Conservation (phyloP, 2,797 vertebrate genomes). For the Hephaestus fuliginosus region DNA sequence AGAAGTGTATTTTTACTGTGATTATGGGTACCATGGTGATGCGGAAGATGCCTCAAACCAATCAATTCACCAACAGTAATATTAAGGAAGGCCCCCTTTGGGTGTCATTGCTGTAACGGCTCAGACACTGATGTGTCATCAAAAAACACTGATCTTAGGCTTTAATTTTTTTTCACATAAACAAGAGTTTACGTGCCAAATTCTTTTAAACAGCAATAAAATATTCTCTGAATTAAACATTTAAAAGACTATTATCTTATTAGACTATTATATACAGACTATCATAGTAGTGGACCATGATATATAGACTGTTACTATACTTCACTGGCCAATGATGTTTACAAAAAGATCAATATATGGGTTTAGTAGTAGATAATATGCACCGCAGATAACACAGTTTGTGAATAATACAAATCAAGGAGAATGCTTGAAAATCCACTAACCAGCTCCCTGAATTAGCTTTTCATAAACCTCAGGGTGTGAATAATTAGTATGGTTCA, state of each 20-base stretch:
- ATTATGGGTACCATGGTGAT: slow-evolving; percentile 41
- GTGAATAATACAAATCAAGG: background rate
- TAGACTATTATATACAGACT: too few relatives aligned
- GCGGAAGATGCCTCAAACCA: slow-evolving; percentile 8
- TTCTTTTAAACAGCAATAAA: background rate
- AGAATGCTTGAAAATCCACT: background rate
- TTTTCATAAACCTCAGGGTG: background rate
- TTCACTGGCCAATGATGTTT: background rate
- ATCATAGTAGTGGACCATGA: background rate
- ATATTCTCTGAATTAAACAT: background rate
- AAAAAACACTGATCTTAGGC: background rate
- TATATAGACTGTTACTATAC: background rate
- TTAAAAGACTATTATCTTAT: too few relatives aligned
- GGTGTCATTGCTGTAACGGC: slow-evolving; percentile 28
- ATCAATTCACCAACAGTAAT: slow-evolving; percentile 24
- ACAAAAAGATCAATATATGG: background rate
- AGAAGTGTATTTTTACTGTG: slow-evolving; percentile 32
- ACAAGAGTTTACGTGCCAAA: background rate
- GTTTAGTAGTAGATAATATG: background rate
- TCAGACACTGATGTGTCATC: slow-evolving; percentile 5
- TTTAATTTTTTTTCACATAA: background rate
- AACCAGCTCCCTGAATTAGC: background rate
- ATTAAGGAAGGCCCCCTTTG: slow-evolving; percentile 21
- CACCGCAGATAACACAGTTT: background rate
- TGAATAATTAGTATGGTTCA: background rate